Base-by-base conservation (phyloP, 2,113 vertebrate genomes). In the Indicator indicator region DNA sequence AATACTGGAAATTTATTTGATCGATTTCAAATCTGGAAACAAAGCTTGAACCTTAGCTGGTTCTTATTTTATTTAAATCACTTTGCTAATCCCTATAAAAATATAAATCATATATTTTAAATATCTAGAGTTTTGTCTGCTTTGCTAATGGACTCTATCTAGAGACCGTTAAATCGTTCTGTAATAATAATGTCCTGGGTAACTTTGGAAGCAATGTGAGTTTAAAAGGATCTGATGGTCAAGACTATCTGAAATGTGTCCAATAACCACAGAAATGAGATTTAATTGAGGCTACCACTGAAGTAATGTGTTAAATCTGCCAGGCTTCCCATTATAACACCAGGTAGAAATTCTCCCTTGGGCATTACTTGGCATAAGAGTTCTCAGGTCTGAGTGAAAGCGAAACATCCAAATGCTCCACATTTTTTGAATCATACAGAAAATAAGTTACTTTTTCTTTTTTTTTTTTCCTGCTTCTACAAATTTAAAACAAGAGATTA, bases 191-290 rank as follows among this genome's bases (percentile, higher is more conserved):
- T 90, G 40, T 59, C 69, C 79, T 83, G 87, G 69, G 46, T 88
- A 93, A 87, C 54, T 96, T 92, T 93, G 86, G 76, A 42, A 96
- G 64, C 64, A 91, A 83, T 84, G 84, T 86, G 85, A 77, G 58
- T 94, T 97, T 95, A 78, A 70, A 89, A 82, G 27, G 62, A 68
- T 52, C 68, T 94, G 86, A 95, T 96, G 84, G 79, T 95, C 90
- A 96, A 94, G 76, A 79, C 33, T 79, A 89, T 83, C 84, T 97
- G 97, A 97, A 98, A 96, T 85, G 68, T 80, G 16, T 96, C 96
- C 91, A 97, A 86, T 83, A 94, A 63, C 28, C 77, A 96, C 84
- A 97, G 81, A 96, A 97, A 95, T 87, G 52, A 71, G 74, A 89
- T 70, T 88, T 94, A 97, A 97, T 96, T 94, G 94, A 96, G 76